Evolutionary conservation across 2,797 vertebrate species (phyloP).

Genomic region (Typhlichthys subterraneus): DNA sequence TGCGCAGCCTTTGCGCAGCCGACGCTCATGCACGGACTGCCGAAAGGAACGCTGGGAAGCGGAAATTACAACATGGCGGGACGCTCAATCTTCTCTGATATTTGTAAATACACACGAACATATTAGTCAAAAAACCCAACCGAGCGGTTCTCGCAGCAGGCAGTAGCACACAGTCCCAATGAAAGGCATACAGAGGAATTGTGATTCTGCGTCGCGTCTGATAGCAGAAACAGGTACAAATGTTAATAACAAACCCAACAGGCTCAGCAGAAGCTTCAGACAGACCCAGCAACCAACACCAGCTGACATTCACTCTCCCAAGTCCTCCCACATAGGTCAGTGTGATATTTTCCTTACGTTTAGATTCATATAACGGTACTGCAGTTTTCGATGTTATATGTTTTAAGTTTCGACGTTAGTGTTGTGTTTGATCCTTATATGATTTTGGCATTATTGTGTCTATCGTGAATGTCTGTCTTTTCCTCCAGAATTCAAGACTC

Average conservation of each 20-base stretch:
- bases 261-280: conserved; percentile 62
- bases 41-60: conserved; percentile 38
- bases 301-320: conserved; percentile 2
- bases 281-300: conserved; percentile 28
- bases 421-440: too few species aligned
- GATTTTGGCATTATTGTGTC: background rate
- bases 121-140: background rate
- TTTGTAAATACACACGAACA: fast-evolving
- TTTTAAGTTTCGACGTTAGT: background rate
- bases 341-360: background rate
- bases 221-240: conserved; percentile 10
- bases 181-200: background rate
- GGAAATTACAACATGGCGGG: conserved; percentile 58
- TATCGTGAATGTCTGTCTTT: background rate
- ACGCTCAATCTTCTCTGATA: conserved; percentile 8
- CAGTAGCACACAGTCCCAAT: too few species aligned
- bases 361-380: background rate
- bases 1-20: conserved; percentile 14
- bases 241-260: conserved; percentile 42
- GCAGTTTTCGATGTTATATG: fast-evolving
- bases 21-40: conserved; percentile 18
- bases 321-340: conserved; percentile 31
- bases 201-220: background rate
- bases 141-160: too few species aligned
- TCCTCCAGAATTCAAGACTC: conserved; percentile 70